Percentiles rank a stretch among this genome's conserved stretches.
phyloP scores from a whole-genome alignment of 2,888 invertebrate species.

The Ochropacha duplaris region DNA sequence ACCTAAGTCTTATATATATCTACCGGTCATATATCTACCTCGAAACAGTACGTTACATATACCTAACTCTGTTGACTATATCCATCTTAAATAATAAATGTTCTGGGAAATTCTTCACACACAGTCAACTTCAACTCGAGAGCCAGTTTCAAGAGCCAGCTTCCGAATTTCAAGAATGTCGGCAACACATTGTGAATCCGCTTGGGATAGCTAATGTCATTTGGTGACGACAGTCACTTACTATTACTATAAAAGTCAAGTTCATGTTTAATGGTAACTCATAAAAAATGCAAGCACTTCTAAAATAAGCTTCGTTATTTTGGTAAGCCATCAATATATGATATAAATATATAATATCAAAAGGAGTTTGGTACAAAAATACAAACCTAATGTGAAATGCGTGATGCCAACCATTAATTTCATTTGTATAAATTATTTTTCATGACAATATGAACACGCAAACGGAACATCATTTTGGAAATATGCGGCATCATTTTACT shows the following conservation, averaged over 20 bases:
- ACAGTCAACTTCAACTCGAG: too few species aligned
- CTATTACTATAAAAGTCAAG: neutral
- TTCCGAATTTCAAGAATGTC: too few species aligned
- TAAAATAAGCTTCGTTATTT: neutral
- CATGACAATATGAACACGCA: neutral
- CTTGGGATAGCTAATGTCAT: too few species aligned
- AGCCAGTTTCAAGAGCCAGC: too few species aligned
- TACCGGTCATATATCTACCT: neutral
- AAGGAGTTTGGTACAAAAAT: neutral
- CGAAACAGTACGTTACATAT: neutral
- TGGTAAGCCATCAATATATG: neutral
- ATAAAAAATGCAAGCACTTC: neutral
- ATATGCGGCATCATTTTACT: neutral
- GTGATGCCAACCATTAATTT: slow-evolving; percentile 1
- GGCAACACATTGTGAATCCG: too few species aligned
- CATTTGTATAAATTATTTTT: slow-evolving; percentile 5
- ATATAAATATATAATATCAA: neutral
- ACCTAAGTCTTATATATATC: neutral
- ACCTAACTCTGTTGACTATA: too few species aligned
- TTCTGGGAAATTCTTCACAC: too few species aligned
- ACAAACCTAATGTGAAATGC: neutral
- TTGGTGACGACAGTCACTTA: neutral
- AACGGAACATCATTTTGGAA: neutral
- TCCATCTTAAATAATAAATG: too few species aligned
- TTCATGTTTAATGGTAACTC: neutral